These are phyloP conservation scores for Drosophila macrospina DNA, from an alignment of 2,888 invertebrate species.

Conservation along the genomic window DNA sequence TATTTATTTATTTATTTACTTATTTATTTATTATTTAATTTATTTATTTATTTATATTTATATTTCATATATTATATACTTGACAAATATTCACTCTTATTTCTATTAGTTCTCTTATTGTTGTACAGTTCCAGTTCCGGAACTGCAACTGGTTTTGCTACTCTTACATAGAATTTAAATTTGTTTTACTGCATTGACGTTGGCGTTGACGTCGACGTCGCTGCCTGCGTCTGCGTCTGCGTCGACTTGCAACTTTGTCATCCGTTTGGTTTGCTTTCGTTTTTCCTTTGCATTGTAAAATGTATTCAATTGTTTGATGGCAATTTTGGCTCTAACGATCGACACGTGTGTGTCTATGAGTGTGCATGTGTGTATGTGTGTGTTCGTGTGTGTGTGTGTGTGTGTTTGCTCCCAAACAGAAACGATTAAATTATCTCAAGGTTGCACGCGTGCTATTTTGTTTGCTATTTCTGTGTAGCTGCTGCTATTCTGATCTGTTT, in stretches of 20 bases:
- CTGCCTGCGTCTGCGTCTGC: not conserved
- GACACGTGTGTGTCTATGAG: slow-evolving; percentile 32
- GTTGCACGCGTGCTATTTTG: slow-evolving; percentile 73
- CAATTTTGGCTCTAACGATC: slow-evolving; percentile 53
- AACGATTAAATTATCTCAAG: slow-evolving; percentile 79
- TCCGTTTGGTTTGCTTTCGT: slow-evolving; percentile 6
- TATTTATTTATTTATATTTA: no score
- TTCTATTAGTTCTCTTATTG: no score
- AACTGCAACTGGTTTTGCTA: no score
- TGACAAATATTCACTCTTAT: no score
- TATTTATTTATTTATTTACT: no score
- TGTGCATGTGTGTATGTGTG: slow-evolving; percentile 21
- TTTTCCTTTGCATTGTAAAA: slow-evolving; percentile 48
- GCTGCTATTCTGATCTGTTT: slow-evolving; percentile 42
- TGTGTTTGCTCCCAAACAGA: slow-evolving; percentile 67
- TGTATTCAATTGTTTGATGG: slow-evolving; percentile 65
- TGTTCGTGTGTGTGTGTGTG: slow-evolving; percentile 23
- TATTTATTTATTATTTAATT: no score
- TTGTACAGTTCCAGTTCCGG: no score
- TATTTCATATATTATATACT: no score
- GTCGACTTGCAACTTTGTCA: slow-evolving; percentile 5
- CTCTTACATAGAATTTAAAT: not conserved
- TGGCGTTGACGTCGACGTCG: not conserved
- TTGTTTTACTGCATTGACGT: not conserved
- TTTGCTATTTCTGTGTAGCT: slow-evolving; percentile 43